A percentile compares a stretch with the other conserved stretches of the same genome.
phyloP scores from a whole-genome alignment of 1,140 invertebrate genomes.

The Oedothorax gibbosus region DNA sequence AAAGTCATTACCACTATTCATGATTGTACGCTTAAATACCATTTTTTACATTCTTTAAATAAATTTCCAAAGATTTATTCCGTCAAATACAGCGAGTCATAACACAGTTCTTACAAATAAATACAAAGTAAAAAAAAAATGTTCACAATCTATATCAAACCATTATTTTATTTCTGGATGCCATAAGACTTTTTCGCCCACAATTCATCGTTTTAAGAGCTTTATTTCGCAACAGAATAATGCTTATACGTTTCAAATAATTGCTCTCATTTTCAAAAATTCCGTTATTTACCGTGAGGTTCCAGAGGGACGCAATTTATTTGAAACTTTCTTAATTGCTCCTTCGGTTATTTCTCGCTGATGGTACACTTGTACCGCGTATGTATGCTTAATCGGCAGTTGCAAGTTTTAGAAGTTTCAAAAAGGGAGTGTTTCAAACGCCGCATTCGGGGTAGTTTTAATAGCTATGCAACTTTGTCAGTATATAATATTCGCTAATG shows the following conservation, averaged over 20 bases:
- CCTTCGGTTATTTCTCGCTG: conserved; percentile 39
- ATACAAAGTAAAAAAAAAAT: no score
- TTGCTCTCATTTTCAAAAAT: conserved; percentile 41
- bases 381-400: conserved; percentile 22
- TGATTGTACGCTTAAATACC: conserved; percentile 15
- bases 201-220: conserved; percentile 38
- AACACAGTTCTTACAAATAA: background rate
- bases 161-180: no score
- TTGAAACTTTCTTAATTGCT: conserved; percentile 42
- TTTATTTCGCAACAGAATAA: conserved; percentile 21
- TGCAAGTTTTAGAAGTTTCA: conserved; percentile 17
- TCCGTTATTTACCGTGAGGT: conserved; percentile 34
- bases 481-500: no score
- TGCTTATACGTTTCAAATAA: conserved; percentile 32
- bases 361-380: conserved; percentile 1
- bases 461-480: no score
- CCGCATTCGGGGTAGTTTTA: no score
- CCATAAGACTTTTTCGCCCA: background rate
- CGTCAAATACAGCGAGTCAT: background rate
- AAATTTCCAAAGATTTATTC: conserved; percentile 17
- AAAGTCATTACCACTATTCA: conserved; percentile 36
- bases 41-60: background rate
- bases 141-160: background rate
- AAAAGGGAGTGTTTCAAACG: background rate
- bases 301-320: conserved; percentile 42